These are phyloP conservation scores for Cataglyphis rosenhaueri DNA, from an alignment of 2,888 invertebrate species.

Conservation along the genomic window DNA sequence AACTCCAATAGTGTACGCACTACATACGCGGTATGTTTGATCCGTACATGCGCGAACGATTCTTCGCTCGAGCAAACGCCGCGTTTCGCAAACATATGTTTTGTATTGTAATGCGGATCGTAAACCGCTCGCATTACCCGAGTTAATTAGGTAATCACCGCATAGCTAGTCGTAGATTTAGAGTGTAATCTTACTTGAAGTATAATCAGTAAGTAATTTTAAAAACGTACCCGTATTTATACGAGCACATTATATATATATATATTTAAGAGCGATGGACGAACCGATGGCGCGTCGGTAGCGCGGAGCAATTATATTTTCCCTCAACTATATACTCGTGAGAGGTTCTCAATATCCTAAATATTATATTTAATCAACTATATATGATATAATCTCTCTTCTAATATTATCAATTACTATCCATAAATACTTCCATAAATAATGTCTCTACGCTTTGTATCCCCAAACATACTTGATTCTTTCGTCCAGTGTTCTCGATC, in stretches of 20 bases:
- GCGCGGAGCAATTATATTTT: constrained; percentile 11
- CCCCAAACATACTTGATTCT: background rate
- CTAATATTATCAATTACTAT: background rate
- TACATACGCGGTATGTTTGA: background rate
- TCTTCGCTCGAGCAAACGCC: constrained; percentile 8
- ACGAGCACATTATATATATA: constrained; percentile 57
- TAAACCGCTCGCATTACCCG: constrained; percentile 56
- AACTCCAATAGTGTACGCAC: background rate
- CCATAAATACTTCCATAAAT: background rate
- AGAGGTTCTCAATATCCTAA: background rate
- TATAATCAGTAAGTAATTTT: constrained; percentile 65
- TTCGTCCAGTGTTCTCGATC: background rate
- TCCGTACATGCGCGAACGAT: constrained; percentile 9
- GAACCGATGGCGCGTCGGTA: constrained; percentile 41
- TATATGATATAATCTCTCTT: constrained; percentile 3
- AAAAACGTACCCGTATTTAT: constrained; percentile 68
- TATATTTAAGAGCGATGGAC: constrained; percentile 57
- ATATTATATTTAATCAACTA: constrained; percentile 3
- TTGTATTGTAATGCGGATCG: constrained; percentile 57
- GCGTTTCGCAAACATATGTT: constrained; percentile 61
- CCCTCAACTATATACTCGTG: background rate
- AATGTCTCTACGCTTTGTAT: background rate
- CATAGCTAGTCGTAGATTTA: constrained; percentile 71
- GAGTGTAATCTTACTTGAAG: constrained; percentile 59
- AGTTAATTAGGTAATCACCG: constrained; percentile 67